Base-by-base conservation (phyloP, 1,140 invertebrate genomes). In the Drosophila varians region DNA sequence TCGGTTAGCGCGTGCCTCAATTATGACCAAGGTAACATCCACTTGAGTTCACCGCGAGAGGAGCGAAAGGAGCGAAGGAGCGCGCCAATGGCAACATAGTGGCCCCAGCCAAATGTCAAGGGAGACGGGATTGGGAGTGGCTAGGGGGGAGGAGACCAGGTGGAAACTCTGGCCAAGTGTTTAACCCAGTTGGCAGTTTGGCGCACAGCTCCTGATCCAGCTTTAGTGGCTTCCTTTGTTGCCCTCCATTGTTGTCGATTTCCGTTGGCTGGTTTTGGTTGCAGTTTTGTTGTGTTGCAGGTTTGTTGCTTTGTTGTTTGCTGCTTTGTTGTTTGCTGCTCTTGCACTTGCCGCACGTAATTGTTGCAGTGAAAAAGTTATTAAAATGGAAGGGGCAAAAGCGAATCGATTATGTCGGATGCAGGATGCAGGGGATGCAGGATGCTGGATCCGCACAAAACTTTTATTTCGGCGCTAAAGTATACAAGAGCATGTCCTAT, bases 361-460 rank as follows among this genome's bases (percentile, higher is more conserved):
- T 86, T 86, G 82, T 87, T 86, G 82, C 82, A 74, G 68, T 56
- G 61, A 61, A 61, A 86, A 86, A 86, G 68, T 86, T 86, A 86
- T 86, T 87, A 87, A 87, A 87, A 86, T 87, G 82, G 68, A 86
- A 68, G 80, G 77, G 64, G 55, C 75, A 84, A 84, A 53, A 84
- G 79, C 74, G 66, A 82, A 82, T 82, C 77, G 77, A 82, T 82
- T 82, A 82, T 82, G 74, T 78, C 70, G 52, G 60, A 73, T 66
- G 66, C 58, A 72, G 77, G 64, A 12, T 14, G 34, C 7, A 9
- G 4, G n/a, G 3, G 16, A 9, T 8, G n/a, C 26, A 14, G 7
- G 18, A 26, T 48, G 18, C 7, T 36, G 45, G 18, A 28, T 26
- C 21, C 40, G 52, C 51, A 53, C 25, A 82, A 86, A 82, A 57